Evolutionary conservation across 2,797 vertebrate genomes (phyloP).

Genomic region (Clangula hyemalis): DNA sequence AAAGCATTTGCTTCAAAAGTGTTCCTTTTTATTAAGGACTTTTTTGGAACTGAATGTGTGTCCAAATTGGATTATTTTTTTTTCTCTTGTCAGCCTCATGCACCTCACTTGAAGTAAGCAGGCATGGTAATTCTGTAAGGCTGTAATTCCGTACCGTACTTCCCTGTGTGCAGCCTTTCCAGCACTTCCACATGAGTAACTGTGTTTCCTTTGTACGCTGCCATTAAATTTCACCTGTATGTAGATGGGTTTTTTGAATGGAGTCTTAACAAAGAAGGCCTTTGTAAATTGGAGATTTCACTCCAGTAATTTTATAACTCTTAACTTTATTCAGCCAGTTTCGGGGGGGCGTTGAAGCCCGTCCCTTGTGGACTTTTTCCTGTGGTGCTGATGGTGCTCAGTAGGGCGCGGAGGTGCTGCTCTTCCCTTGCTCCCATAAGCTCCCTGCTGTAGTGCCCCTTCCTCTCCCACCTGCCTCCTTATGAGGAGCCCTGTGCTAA

Average conservation of each 20-base stretch:
- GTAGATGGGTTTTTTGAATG: not conserved
- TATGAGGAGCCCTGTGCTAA: accelerated
- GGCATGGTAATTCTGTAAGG: not conserved
- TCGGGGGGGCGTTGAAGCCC: not conserved
- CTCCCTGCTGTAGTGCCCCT: not conserved
- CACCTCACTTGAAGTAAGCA: not conserved
- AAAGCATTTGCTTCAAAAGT: not conserved
- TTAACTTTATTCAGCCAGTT: not conserved
- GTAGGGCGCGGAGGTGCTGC: not conserved
- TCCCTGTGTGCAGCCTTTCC: not conserved
- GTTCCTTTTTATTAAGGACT: not conserved
- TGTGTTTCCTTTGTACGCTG: not conserved
- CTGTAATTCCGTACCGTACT: not conserved
- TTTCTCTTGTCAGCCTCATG: not conserved
- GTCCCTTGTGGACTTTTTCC: not conserved
- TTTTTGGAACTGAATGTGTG: not conserved
- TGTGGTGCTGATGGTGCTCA: not conserved
- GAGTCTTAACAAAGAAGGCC: not conserved
- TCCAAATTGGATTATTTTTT: not conserved
- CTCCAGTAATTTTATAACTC: not conserved
- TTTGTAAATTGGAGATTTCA: constrained; percentile 32
- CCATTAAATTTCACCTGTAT: not conserved
- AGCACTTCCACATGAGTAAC: not conserved
- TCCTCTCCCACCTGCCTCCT: not conserved
- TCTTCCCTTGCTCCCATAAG: not conserved